Conservation (phyloP, 2,797 vertebrate genomes). For the Microhierax caerulescens region DNA sequence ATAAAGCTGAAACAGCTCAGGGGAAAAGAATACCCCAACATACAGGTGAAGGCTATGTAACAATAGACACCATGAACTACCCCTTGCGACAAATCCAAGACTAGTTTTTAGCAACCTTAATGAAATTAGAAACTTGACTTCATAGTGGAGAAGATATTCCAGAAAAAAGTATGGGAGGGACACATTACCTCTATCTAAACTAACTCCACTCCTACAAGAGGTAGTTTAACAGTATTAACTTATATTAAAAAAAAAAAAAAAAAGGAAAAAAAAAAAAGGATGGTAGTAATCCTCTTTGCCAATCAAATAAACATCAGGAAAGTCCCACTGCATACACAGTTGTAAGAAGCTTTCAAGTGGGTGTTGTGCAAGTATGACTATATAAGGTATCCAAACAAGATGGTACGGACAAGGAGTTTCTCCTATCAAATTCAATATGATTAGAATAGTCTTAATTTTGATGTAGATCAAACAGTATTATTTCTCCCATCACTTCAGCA, state of each 20-base stretch:
- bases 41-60: neutral
- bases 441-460: neutral
- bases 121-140: neutral
- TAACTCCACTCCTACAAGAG: neutral
- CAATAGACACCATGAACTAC: neutral
- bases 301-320: neutral
- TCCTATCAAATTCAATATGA: neutral
- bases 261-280: neutral
- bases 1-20: neutral
- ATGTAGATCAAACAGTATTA: neutral
- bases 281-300: neutral
- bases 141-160: neutral
- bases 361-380: neutral
- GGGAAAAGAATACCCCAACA: neutral
- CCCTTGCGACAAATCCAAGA: neutral
- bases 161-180: neutral
- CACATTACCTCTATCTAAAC: neutral
- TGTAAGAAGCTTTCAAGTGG: neutral
- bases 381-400: neutral
- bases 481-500: neutral
- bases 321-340: neutral
- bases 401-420: neutral
- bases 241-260: neutral
- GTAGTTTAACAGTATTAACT: neutral
- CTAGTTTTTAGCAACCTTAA: neutral